Percentiles rank a stretch among this genome's conserved stretches.
Conservation (phyloP, 2,888 invertebrate species). For the Rugalucina vietnamica region DNA sequence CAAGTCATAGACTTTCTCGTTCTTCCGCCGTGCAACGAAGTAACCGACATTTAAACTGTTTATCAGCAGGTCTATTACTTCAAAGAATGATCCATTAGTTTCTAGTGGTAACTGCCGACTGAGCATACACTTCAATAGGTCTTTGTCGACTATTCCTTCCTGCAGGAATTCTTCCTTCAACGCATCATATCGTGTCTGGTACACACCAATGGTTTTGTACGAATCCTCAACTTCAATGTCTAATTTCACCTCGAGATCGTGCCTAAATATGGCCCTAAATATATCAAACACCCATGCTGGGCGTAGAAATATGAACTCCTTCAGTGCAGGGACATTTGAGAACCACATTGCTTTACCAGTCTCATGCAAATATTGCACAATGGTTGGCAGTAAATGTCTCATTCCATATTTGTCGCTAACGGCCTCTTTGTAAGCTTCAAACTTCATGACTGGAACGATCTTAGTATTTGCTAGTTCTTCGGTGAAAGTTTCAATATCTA, state of each 20-base stretch:
- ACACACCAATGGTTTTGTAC: constrained; percentile 71
- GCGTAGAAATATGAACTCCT: constrained; percentile 77
- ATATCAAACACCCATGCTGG: constrained; percentile 81
- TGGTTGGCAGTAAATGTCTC: constrained; percentile 78
- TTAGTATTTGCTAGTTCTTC: constrained; percentile 79
- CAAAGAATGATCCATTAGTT: constrained; percentile 65
- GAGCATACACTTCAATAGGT: constrained; percentile 76
- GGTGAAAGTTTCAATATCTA: constrained; percentile 79
- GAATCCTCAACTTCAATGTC: constrained; percentile 75
- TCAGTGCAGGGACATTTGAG: constrained; percentile 69
- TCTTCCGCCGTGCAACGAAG: constrained; percentile 64
- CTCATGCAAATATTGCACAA: constrained; percentile 81
- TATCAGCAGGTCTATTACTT: constrained; percentile 68
- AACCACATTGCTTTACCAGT: constrained; percentile 80
- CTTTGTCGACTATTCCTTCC: constrained; percentile 78
- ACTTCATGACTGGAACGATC: constrained; percentile 78
- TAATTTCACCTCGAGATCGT: constrained; percentile 71
- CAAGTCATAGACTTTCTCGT: constrained; percentile 47
- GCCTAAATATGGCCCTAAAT: constrained; percentile 75
- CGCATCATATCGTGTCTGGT: constrained; percentile 70
- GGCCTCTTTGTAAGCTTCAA: constrained; percentile 76
- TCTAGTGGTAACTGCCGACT: constrained; percentile 72
- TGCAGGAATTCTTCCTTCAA: constrained; percentile 70
- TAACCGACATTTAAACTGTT: constrained; percentile 79
- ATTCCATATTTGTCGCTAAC: constrained; percentile 80